phyloP scores from a whole-genome alignment of 1,140 invertebrate species.

The Bombus pyrosoma region DNA sequence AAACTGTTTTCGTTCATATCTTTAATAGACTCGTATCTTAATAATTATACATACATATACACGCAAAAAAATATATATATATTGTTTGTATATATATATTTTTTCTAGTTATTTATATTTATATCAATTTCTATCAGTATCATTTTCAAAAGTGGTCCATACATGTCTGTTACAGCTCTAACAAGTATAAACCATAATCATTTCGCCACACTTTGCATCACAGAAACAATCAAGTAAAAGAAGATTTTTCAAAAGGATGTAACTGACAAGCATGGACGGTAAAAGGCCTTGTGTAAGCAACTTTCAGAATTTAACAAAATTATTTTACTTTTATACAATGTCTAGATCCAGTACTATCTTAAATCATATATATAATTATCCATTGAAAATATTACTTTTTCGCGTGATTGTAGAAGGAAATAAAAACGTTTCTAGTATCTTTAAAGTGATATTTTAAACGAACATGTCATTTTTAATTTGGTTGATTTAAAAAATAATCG shows the following conservation, averaged over 20 bases:
- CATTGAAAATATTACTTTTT: conserved; percentile 12
- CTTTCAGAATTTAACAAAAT: conserved; percentile 50
- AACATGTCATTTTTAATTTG: neutral
- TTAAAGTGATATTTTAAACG: conserved; percentile 14
- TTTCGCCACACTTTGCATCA: neutral
- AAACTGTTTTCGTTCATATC: conserved; percentile 70
- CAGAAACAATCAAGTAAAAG: neutral
- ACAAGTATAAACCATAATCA: neutral
- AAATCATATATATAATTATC: conserved; percentile 24
- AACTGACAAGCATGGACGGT: conserved; percentile 58
- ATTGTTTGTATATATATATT: neutral
- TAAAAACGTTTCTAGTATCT: conserved; percentile 21
- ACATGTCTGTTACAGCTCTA: conserved; percentile 44
- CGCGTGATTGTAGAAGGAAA: neutral
- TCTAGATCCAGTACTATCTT: conserved; percentile 45
- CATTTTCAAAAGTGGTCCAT: conserved; percentile 43
- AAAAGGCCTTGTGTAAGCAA: conserved; percentile 57
- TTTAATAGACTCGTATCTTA: conserved; percentile 73
- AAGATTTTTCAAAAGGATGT: neutral
- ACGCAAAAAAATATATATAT: neutral
- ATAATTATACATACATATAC: conserved; percentile 10
- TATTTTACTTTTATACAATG: conserved; percentile 36
- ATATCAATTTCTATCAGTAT: conserved; percentile 56
- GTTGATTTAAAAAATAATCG: conserved; percentile 35
- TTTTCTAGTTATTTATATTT: conserved; percentile 27